These are phyloP conservation scores for Magallana ariakensis DNA, from an alignment of 1,140 invertebrate genomes.

Conservation along the genomic window DNA sequence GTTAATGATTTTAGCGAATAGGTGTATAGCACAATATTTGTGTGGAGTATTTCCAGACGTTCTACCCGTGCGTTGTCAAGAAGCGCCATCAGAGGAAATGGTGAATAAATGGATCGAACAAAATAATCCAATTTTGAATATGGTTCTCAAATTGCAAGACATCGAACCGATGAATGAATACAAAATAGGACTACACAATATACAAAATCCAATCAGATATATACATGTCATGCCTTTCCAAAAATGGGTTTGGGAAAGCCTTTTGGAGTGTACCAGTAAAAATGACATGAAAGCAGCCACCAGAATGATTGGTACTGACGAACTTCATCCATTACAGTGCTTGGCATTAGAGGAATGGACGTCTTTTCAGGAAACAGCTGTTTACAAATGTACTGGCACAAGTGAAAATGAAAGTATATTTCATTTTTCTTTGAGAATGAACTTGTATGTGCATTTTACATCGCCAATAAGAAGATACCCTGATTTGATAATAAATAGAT, in stretches of 20 bases:
- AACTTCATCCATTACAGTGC: constrained; percentile 57
- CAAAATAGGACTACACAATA: constrained; percentile 7
- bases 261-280: neutral
- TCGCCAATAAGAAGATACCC: constrained; percentile 59
- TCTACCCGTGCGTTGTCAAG: constrained; percentile 58
- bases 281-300: neutral
- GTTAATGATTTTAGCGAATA: constrained; percentile 70
- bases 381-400: constrained; percentile 55
- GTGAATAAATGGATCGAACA: constrained; percentile 54
- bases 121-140: constrained; percentile 45
- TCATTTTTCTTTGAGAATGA: constrained; percentile 58
- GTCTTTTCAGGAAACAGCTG: constrained; percentile 56
- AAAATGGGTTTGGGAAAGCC: constrained; percentile 28
- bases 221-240: constrained; percentile 39
- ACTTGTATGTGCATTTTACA: constrained; percentile 58
- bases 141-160: constrained; percentile 57
- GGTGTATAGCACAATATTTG: constrained; percentile 53
- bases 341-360: constrained; percentile 54
- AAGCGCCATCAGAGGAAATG: constrained; percentile 56
- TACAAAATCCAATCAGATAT: constrained; percentile 38
- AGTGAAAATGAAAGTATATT: neutral
- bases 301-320: constrained; percentile 45
- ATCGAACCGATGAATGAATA: constrained; percentile 4
- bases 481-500: constrained; percentile 55
- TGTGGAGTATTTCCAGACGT: constrained; percentile 35